Conservation (phyloP, 1,140 invertebrate genomes). For the Drosophila kepulauana region DNA sequence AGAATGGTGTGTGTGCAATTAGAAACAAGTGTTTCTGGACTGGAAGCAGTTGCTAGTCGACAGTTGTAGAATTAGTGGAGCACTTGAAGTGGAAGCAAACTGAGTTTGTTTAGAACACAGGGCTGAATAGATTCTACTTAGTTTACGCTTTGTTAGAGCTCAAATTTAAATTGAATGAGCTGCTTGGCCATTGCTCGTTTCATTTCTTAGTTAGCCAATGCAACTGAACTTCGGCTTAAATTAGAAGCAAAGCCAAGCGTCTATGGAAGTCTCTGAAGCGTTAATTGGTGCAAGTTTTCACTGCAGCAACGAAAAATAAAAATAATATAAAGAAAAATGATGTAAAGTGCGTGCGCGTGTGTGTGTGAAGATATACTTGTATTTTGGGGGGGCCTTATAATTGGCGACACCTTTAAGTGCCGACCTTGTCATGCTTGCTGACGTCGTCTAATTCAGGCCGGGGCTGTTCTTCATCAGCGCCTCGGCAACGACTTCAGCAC, state of each 20-base stretch:
- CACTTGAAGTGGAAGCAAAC: conserved; percentile 60
- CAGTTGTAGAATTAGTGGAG: conserved; percentile 57
- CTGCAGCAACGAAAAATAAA: conserved; percentile 41
- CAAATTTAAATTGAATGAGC: conserved; percentile 63
- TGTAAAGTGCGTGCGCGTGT: background rate
- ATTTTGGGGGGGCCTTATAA: conserved; percentile 55
- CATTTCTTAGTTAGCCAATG: conserved; percentile 31
- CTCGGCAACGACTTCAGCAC: conserved; percentile 45
- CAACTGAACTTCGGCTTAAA: conserved; percentile 40
- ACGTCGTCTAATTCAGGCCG: conserved; percentile 81
- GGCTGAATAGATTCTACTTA: conserved; percentile 6
- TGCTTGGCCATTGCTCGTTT: conserved; percentile 8
- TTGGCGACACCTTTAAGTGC: conserved; percentile 81
- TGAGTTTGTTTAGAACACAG: conserved; percentile 42
- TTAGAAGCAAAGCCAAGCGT: background rate
- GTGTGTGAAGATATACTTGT: background rate
- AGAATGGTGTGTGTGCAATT: conserved; percentile 57
- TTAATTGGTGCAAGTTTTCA: conserved; percentile 79
- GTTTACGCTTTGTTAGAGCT: conserved; percentile 72
- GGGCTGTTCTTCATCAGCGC: conserved; percentile 81
- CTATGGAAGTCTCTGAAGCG: conserved; percentile 51
- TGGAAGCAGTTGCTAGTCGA: conserved; percentile 19
- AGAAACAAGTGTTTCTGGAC: conserved; percentile 54
- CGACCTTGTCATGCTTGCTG: conserved; percentile 81
- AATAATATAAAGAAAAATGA: conserved; percentile 18